phyloP scores from a whole-genome alignment of 2,888 invertebrate species.

The Mythimna pallens region DNA sequence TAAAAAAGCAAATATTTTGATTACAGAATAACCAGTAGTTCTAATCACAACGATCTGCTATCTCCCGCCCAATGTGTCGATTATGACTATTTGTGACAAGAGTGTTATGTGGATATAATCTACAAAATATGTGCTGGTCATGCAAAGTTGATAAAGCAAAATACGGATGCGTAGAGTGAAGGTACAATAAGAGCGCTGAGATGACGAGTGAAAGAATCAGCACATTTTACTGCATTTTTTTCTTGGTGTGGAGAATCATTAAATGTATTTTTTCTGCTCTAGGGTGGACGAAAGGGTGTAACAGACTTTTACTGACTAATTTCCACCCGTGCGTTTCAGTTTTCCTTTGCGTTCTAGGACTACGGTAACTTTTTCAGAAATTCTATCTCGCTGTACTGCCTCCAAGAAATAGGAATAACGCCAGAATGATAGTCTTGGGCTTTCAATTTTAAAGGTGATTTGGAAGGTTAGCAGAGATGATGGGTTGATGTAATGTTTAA shows the following conservation, averaged over 20 bases:
- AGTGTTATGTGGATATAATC: neutral
- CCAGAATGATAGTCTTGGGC: neutral
- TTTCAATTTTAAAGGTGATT: neutral
- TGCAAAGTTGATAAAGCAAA: neutral
- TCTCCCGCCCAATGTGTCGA: neutral
- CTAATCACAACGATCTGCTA: neutral
- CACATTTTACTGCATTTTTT: too few species aligned
- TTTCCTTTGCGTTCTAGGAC: too few species aligned
- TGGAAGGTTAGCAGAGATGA: neutral
- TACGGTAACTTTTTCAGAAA: too few species aligned
- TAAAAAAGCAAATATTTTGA: neutral
- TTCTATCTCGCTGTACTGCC: neutral
- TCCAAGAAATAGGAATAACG: neutral
- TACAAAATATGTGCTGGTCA: neutral
- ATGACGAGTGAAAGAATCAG: neutral
- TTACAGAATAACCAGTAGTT: neutral
- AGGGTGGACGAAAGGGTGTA: too few species aligned
- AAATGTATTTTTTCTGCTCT: too few species aligned
- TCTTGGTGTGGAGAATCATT: too few species aligned
- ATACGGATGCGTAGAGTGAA: neutral
- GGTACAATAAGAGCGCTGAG: neutral
- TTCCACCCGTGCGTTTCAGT: too few species aligned
- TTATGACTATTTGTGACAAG: neutral
- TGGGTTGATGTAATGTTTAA: neutral
- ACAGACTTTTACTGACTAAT: too few species aligned